Base-by-base conservation (phyloP, 2,113 vertebrate genomes). In the Nesoenas mayeri region DNA sequence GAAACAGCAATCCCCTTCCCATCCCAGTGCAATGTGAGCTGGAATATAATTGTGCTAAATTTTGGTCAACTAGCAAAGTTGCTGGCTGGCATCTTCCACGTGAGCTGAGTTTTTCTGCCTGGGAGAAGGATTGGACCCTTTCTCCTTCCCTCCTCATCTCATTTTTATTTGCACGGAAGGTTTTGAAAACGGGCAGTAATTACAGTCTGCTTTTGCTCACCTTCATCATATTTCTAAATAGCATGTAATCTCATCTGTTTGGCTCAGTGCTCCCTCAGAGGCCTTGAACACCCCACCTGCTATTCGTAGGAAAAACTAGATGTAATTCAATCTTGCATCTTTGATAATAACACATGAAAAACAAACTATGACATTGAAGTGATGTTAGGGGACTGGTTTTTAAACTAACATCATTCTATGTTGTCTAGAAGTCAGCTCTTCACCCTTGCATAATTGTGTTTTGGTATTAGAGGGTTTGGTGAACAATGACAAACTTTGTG, bases 251-350 rank as follows among this genome's bases (percentile, higher is more conserved):
- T 70, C 77, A 47, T 91, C 77, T 72, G 0, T 88, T 95, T 75
- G 85, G 85, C 93, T 96, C 56, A 60, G 36, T 69, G 58, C 67
- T 85, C 71, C 16, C 34, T 95, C 65, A 40, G 89, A 89, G 81
- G 77, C 91, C 71, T 91, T 75, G 85, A 92, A 74, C 40, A 62
- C 62, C 83, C 44, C 94, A 86, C 56, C 85, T 94, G 93, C 86
- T 91, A 82, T 79, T 88, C 40, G 40, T 91, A 69, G 85, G 67
- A 88, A 89, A 81, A 93, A 57, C 72, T 47, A 77, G 29, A 61
- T 86, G 91, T 95, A 96, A 96, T 89, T 93, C 74, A 88, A 91
- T 95, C 89, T 64, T 79, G 24, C 87, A 42, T 78, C 84, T 84
- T 94, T 89, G 89, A 90, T 75, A 95, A 32, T 80, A 93, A 53